Conservation (phyloP, 2,797 vertebrate genomes). For the Myripristis jacobus region DNA sequence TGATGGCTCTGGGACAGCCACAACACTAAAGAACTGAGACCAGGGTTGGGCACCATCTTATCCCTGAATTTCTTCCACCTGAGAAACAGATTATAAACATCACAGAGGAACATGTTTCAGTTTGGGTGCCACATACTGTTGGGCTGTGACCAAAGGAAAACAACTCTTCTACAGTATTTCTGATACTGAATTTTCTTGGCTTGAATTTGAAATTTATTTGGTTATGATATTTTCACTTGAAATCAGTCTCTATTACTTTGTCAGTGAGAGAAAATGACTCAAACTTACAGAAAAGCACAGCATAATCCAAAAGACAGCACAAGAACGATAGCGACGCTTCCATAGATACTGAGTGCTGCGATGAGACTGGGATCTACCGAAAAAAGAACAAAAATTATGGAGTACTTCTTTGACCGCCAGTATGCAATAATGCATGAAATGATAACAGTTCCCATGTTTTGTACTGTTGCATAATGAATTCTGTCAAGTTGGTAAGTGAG, state of each 20-base stretch:
- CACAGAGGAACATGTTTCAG: background rate
- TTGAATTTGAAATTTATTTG: background rate
- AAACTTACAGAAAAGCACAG: conserved; percentile 70
- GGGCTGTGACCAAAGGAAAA: background rate
- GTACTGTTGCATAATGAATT: background rate
- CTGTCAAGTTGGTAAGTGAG: background rate
- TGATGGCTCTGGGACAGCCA: conserved; percentile 58
- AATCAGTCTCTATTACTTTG: background rate
- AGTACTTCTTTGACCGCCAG: background rate
- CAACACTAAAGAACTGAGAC: conserved; percentile 67
- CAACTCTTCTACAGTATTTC: background rate
- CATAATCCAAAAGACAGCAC: conserved; percentile 58
- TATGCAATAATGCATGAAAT: background rate
- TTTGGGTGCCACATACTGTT: background rate
- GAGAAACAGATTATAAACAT: conserved; percentile 13
- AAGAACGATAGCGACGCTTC: conserved; percentile 52
- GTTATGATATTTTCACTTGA: background rate
- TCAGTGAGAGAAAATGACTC: background rate
- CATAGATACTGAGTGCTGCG: conserved; percentile 21
- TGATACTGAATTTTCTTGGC: background rate
- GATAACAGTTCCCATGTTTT: too few relatives aligned
- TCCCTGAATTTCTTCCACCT: conserved; percentile 71
- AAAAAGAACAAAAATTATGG: background rate
- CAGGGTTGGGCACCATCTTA: conserved; percentile 77
- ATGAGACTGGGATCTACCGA: conserved; percentile 64